These are phyloP conservation scores for Coendou prehensilis DNA, from an alignment of 2,797 vertebrate species.

Conservation along the genomic window DNA sequence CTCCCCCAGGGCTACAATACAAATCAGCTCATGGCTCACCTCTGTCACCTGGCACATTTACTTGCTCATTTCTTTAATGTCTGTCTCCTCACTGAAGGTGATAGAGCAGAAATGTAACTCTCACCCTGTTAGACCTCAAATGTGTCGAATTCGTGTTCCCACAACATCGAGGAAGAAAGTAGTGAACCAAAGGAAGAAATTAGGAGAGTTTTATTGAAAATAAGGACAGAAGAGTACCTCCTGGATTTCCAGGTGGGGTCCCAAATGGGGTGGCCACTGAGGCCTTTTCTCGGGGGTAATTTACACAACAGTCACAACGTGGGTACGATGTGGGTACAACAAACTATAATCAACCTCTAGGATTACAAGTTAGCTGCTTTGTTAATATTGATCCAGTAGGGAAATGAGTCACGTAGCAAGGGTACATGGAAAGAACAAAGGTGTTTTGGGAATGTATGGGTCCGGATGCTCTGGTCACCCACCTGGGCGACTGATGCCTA, in stretches of 20 bases:
- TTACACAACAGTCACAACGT: neutral
- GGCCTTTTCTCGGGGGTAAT: neutral
- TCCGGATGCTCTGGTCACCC: neutral
- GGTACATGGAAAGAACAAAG: neutral
- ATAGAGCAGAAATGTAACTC: neutral
- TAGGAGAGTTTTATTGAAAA: neutral
- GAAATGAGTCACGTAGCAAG: neutral
- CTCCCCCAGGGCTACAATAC: neutral
- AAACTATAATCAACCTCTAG: neutral
- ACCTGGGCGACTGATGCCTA: too few species aligned
- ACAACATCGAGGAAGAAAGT: neutral
- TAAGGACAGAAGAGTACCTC: neutral
- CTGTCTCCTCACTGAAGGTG: neutral
- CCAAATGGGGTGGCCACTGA: neutral
- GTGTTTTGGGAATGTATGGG: neutral
- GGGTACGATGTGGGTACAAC: neutral
- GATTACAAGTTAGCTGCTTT: neutral
- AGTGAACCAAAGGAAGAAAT: neutral
- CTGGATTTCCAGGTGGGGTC: neutral
- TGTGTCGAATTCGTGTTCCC: neutral
- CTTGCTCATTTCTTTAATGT: neutral
- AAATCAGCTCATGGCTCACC: neutral
- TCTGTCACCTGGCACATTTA: neutral
- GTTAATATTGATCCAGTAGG: neutral
- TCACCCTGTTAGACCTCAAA: neutral